Percentiles rank a stretch among this genome's conserved stretches.
Evolutionary conservation across 2,113 vertebrate species (phyloP).

Genomic region (Nesogale talazaci): DNA sequence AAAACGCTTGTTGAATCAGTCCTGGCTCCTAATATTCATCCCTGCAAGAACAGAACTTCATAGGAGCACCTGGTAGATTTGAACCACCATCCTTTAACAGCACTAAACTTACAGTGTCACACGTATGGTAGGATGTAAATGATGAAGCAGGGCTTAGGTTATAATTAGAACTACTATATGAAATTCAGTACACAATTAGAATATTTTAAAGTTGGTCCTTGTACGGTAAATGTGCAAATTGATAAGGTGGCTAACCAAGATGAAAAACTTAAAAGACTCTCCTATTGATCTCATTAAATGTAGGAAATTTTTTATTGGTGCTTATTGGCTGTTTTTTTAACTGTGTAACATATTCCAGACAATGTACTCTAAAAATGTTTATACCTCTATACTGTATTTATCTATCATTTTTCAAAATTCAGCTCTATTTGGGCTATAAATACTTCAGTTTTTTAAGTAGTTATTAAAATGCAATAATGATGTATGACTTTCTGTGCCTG

Average conservation of each 20-base stretch:
- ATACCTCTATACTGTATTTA: background rate
- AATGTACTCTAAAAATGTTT: background rate
- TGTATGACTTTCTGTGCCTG: background rate
- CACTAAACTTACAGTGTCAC: no score
- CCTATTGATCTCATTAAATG: background rate
- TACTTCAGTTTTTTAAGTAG: slow-evolving; percentile 14
- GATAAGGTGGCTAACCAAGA: slow-evolving; percentile 76
- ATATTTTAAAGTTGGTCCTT: slow-evolving; percentile 80
- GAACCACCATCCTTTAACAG: no score
- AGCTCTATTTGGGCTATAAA: background rate
- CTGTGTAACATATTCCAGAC: slow-evolving; percentile 29
- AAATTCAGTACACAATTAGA: slow-evolving; percentile 80
- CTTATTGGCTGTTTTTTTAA: background rate
- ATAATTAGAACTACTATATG: slow-evolving; percentile 75
- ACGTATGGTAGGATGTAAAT: background rate
- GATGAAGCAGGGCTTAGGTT: background rate
- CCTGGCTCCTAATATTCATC: no score
- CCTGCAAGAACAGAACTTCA: no score
- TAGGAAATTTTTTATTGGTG: background rate
- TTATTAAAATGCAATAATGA: background rate
- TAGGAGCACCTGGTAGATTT: no score
- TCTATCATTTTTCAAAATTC: background rate
- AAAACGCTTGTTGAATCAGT: no score
- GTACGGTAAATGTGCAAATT: slow-evolving; percentile 63
- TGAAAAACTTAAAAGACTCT: slow-evolving; percentile 79